phyloP scores from a whole-genome alignment of 2,797 vertebrate species.

The Syngnathus acus region DNA sequence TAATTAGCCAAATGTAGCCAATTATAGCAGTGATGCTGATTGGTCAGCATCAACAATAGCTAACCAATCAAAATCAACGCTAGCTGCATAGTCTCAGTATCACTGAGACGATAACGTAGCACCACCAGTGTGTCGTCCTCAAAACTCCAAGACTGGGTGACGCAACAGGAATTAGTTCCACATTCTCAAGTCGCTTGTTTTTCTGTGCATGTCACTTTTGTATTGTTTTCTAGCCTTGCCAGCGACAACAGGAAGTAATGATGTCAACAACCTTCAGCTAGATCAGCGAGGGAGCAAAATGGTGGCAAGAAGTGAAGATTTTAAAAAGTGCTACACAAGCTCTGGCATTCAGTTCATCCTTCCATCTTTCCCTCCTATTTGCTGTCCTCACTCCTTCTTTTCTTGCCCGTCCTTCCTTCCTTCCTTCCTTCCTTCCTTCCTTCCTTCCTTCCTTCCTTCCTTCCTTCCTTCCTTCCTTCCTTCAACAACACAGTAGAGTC shows the following conservation, averaged over 20 bases:
- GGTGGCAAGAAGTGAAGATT: slow-evolving; percentile 52
- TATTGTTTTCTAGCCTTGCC: neutral
- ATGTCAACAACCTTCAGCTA: neutral
- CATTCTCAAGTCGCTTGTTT: neutral
- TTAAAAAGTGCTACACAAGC: slow-evolving; percentile 91
- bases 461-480: neutral
- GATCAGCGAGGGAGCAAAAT: slow-evolving; percentile 21
- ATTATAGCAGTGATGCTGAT: slow-evolving; percentile 4
- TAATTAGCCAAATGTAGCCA: neutral
- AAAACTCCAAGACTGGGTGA: slow-evolving; percentile 47
- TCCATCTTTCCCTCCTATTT: neutral
- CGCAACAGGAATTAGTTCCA: slow-evolving; percentile 55
- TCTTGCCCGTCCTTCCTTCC: neutral
- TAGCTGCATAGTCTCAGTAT: slow-evolving; percentile 84
- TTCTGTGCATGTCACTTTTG: slow-evolving; percentile 4
- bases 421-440: neutral
- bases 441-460: neutral
- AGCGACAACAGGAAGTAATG: neutral
- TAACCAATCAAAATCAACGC: neutral
- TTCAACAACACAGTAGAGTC: slow-evolving; percentile 62
- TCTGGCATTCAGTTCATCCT: neutral
- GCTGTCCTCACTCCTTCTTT: too few relatives aligned
- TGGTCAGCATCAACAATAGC: slow-evolving; percentile 43
- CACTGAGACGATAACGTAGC: slow-evolving; percentile 74
- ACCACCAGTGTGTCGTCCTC: slow-evolving; percentile 1